These are phyloP conservation scores for Rhinichthys klamathensis DNA, from an alignment of 2,113 vertebrate genomes.

Conservation along the genomic window DNA sequence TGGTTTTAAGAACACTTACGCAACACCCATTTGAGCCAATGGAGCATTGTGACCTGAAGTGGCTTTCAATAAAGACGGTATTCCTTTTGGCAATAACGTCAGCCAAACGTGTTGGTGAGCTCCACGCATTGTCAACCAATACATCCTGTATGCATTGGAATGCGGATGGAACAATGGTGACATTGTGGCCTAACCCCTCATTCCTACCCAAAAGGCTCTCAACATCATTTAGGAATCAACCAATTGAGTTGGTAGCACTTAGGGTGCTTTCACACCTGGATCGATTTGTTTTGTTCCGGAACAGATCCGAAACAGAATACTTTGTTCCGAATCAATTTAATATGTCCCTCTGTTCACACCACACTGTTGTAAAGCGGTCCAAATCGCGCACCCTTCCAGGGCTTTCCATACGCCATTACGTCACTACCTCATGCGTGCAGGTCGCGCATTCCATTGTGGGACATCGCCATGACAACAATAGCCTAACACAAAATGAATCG, in stretches of 20 bases:
- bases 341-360: too few relatives aligned
- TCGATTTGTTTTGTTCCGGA: too few relatives aligned
- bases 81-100: not conserved
- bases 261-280: too few relatives aligned
- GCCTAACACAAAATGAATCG: too few relatives aligned
- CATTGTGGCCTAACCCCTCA: not conserved
- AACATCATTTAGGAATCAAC: not conserved
- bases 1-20: not conserved
- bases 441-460: too few relatives aligned
- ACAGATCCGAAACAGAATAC: too few relatives aligned
- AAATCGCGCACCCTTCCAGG: too few relatives aligned
- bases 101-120: not conserved
- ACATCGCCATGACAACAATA: too few relatives aligned
- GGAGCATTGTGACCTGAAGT: not conserved
- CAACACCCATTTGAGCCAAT: not conserved
- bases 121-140: not conserved
- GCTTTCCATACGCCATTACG: too few relatives aligned
- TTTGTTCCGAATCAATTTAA: too few relatives aligned
- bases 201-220: not conserved
- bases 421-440: too few relatives aligned
- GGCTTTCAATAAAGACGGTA: not conserved
- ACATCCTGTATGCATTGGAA: not conserved
- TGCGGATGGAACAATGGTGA: not conserved
- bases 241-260: not conserved
- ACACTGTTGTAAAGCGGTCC: too few relatives aligned